These are phyloP conservation scores for Sisor rabdophorus DNA, from an alignment of 2,113 vertebrate species.

Conservation along the genomic window DNA sequence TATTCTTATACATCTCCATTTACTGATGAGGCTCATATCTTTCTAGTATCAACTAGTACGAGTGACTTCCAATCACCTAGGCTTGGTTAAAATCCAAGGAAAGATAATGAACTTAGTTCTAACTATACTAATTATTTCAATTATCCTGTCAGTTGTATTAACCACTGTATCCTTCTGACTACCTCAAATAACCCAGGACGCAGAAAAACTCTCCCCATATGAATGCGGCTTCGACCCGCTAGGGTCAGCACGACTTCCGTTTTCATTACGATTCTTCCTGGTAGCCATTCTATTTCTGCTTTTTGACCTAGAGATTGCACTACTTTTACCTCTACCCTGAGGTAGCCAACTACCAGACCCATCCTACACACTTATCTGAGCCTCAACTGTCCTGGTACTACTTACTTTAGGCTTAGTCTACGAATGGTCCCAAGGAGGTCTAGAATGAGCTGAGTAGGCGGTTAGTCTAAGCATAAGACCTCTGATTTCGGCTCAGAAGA, in stretches of 20 bases:
- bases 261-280: slow-evolving; percentile 52
- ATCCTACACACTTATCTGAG: rapidly evolving
- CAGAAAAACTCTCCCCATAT: slow-evolving; percentile 44
- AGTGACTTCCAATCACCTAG: slow-evolving; percentile 53
- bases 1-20: slow-evolving; percentile 45
- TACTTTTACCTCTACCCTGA: neutral
- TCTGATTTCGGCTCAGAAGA: slow-evolving; percentile 50
- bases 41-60: slow-evolving; percentile 48
- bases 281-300: slow-evolving; percentile 37
- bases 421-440: slow-evolving; percentile 48
- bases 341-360: rapidly evolving
- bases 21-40: slow-evolving; percentile 56
- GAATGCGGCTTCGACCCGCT: slow-evolving; percentile 41
- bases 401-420: slow-evolving; percentile 43
- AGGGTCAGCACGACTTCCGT: slow-evolving; percentile 34
- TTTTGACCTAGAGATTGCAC: slow-evolving; percentile 50
- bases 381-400: rapidly evolving
- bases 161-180: slow-evolving; percentile 31
- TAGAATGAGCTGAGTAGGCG: slow-evolving; percentile 49
- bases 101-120: slow-evolving; percentile 43
- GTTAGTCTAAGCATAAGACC: slow-evolving; percentile 42
- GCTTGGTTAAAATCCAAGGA: slow-evolving; percentile 53
- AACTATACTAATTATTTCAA: rapidly evolving
- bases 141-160: rapidly evolving
- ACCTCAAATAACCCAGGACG: slow-evolving; percentile 22